Conservation (phyloP, 2,113 vertebrate species). For the Vireo altiloquus region DNA sequence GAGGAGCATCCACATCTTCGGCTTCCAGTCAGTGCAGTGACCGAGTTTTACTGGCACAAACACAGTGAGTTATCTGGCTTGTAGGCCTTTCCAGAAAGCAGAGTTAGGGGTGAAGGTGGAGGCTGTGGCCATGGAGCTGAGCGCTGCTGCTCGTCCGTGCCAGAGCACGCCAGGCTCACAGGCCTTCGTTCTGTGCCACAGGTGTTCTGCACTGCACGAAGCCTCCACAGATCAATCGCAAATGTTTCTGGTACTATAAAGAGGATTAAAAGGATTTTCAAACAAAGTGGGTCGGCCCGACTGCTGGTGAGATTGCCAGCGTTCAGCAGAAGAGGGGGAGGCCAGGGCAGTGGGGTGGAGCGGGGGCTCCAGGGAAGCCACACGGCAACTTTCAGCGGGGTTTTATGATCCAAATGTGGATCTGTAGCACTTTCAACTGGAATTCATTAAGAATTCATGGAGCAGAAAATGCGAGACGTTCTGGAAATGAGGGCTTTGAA, state of each 20-base stretch:
- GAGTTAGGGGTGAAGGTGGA: conserved; percentile 28
- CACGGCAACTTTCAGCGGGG: neutral
- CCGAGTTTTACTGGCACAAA: conserved; percentile 39
- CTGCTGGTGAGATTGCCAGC: conserved; percentile 52
- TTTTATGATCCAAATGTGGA: conserved; percentile 47
- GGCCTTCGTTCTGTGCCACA: conserved; percentile 37
- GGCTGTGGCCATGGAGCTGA: neutral
- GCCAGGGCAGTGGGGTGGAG: neutral
- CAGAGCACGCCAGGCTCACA: conserved; percentile 20
- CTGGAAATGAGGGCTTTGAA: conserved; percentile 69
- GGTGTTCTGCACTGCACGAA: conserved; percentile 68
- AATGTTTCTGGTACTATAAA: conserved; percentile 72
- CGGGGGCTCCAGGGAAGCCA: neutral
- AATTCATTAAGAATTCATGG: conserved; percentile 77
- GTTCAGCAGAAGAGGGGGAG: neutral
- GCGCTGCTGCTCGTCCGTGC: neutral
- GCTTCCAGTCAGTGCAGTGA: neutral
- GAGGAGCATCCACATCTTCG: accelerated
- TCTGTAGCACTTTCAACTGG: conserved; percentile 67
- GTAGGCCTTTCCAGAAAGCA: neutral
- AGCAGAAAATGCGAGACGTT: conserved; percentile 69
- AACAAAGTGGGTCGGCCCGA: conserved; percentile 16
- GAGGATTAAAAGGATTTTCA: conserved; percentile 76
- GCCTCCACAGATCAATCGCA: conserved; percentile 69
- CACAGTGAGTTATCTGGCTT: neutral